Evolutionary conservation across 2,113 vertebrate species (phyloP).

Genomic region (Trogon surrucura): DNA sequence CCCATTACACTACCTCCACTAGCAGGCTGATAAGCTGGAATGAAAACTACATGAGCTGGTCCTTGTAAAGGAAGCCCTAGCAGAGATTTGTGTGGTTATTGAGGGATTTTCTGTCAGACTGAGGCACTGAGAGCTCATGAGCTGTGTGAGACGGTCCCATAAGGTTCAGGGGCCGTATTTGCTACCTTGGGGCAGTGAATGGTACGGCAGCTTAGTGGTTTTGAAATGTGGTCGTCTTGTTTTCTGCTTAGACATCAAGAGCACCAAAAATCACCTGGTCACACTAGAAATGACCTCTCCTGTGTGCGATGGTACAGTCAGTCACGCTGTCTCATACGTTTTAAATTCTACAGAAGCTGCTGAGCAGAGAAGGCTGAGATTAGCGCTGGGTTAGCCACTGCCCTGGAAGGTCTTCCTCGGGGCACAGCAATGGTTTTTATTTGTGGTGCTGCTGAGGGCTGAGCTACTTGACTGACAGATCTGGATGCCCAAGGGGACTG

Average conservation of each 20-base stretch:
- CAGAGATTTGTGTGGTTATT: background rate
- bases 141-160: background rate
- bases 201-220: background rate
- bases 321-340: background rate
- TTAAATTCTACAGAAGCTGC: background rate
- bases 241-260: background rate
- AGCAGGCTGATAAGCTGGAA: background rate
- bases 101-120: background rate
- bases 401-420: background rate
- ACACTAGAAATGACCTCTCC: background rate
- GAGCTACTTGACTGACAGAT: background rate
- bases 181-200: background rate
- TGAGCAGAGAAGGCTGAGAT: background rate
- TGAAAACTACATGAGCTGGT: background rate
- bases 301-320: background rate
- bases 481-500: background rate
- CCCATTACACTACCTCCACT: background rate
- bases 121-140: background rate
- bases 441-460: background rate
- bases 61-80: background rate
- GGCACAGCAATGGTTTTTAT: background rate
- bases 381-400: background rate
- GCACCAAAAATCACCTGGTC: background rate
- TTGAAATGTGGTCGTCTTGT: background rate
- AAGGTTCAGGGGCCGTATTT: background rate